Conservation (phyloP, 2,113 vertebrate genomes). For the Corapipo altera region DNA sequence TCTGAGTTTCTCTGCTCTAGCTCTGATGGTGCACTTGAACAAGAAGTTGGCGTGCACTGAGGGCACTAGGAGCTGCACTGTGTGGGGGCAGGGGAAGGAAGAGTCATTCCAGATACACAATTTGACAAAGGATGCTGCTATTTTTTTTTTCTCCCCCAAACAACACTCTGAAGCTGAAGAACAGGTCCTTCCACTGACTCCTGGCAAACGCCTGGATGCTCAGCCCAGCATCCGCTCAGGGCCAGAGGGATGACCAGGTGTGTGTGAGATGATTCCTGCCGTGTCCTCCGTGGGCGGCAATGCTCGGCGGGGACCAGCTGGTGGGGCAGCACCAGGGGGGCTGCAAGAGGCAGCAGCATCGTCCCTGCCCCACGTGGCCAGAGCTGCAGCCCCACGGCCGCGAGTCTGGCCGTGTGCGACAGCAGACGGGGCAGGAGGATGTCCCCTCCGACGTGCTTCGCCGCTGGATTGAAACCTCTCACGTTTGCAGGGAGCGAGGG, state of each 20-base stretch:
- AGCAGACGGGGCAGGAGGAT: rapidly evolving
- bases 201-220: rapidly evolving
- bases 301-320: background rate
- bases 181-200: background rate
- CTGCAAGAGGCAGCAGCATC: background rate
- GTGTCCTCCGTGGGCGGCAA: rapidly evolving
- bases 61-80: background rate
- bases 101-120: background rate
- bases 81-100: rapidly evolving
- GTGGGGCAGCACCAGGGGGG: background rate
- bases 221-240: rapidly evolving
- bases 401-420: rapidly evolving
- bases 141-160: background rate
- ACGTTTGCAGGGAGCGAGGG: rapidly evolving
- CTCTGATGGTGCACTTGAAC: background rate
- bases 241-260: rapidly evolving
- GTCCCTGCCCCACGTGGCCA: rapidly evolving
- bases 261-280: rapidly evolving
- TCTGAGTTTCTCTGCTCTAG: background rate
- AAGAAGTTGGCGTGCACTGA: background rate
- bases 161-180: background rate
- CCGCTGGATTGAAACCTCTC: rapidly evolving
- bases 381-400: background rate
- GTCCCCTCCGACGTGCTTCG: background rate
- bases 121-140: background rate